Conservation (phyloP, 2,113 vertebrate species). For the Guaruba guarouba region DNA sequence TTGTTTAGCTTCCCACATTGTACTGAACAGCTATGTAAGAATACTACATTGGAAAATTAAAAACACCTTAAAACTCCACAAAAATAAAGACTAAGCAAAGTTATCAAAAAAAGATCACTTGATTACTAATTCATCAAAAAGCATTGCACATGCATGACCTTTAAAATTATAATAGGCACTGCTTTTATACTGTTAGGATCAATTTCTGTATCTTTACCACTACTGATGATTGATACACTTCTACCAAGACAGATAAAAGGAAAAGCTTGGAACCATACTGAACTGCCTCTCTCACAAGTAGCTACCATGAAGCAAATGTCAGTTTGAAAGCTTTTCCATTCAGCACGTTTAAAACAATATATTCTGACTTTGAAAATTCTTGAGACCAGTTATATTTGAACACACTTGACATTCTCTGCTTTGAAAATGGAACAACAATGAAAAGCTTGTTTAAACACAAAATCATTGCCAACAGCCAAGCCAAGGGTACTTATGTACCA, state of each 20-base stretch:
- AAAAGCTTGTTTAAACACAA: background rate
- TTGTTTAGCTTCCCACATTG: background rate
- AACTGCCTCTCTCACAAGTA: background rate
- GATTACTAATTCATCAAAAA: background rate
- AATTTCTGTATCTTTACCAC: background rate
- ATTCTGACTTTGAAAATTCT: background rate
- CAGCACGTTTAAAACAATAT: background rate
- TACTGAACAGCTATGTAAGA: background rate
- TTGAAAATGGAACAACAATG: background rate
- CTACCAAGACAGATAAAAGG: background rate
- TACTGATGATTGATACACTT: background rate
- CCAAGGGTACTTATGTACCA: background rate
- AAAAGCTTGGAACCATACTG: background rate
- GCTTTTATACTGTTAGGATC: background rate
- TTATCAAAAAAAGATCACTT: background rate
- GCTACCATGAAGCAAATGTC: background rate
- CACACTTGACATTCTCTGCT: background rate
- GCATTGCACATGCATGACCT: background rate
- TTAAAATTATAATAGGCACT: background rate
- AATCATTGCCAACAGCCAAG: background rate
- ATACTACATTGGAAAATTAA: background rate
- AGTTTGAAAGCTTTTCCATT: background rate
- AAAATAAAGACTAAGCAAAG: background rate
- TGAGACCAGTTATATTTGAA: background rate
- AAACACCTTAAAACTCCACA: background rate